Base-by-base conservation (phyloP, 2,888 invertebrate genomes). In the Endotricha flammealis region DNA sequence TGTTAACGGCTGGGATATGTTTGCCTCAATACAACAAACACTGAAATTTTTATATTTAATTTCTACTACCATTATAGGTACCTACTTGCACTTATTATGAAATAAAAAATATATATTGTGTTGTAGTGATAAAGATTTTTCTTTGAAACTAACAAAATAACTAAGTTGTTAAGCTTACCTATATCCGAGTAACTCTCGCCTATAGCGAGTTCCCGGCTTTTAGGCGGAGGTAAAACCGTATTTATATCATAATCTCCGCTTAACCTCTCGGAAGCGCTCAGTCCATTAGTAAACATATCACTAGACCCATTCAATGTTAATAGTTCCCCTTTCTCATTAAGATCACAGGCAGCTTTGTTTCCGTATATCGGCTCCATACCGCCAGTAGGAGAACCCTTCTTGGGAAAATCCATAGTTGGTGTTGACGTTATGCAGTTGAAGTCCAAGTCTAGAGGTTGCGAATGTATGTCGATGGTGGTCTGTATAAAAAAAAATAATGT, bases 141-240 rank as follows among this genome's bases (percentile, higher is more conserved):
- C n/a, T n/a, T n/a, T n/a, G n/a, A n/a, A n/a, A n/a, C n/a, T n/a
- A n/a, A n/a, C n/a, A n/a, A n/a, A n/a, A n/a, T n/a, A n/a, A n/a
- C n/a, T n/a, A n/a, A n/a, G n/a, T n/a, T n/a, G n/a, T 20, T 20
- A 4, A 39, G 56, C 73, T 74, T 53, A 87, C 87, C 87, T 38
- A 88, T 85, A 69, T 87, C 87, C 2, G 87, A 86, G 57, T 87
- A 87, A 57, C 87, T 87, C 52, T 88, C 87, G 27, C 87, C 87
- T 36, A 88, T 87, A 2, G 87, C 87, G n/a, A 87, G 53, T 54
- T 88, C 87, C 31, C 87, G 58, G 40, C 66, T 83, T 50, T 87
- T 87, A 3, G 87, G 87, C 35, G 87, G 86, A 7, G 87, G 87
- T 42, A 88, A 56, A 1, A 87, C 86, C 7, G 68, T 76, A 46